phyloP scores from a whole-genome alignment of 2,113 vertebrate species.

The Heterotis niloticus region DNA sequence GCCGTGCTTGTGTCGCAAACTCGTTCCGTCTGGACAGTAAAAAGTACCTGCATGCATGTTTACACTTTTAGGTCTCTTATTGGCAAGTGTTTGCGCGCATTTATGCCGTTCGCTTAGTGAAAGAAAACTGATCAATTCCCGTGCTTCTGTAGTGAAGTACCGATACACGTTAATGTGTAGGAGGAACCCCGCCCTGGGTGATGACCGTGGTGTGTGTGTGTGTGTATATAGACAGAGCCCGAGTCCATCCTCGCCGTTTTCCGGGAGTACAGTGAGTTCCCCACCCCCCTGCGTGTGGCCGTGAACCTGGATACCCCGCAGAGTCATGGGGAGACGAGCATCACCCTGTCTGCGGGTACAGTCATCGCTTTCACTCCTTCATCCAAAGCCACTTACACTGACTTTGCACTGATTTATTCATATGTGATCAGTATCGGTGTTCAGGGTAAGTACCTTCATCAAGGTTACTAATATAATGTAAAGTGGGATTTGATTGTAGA shows the following conservation, averaged over 20 bases:
- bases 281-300: conserved; percentile 47
- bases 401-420: too few relatives aligned
- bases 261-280: conserved; percentile 42
- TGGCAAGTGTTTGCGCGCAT: too few relatives aligned
- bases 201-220: background rate
- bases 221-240: conserved; percentile 3
- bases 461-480: too few relatives aligned
- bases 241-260: conserved; percentile 46
- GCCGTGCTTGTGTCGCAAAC: too few relatives aligned
- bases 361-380: too few relatives aligned
- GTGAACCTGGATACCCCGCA: conserved; percentile 43
- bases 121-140: background rate
- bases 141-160: background rate
- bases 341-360: conserved; percentile 51
- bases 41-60: background rate
- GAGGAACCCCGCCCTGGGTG: background rate
- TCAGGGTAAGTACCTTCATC: too few relatives aligned
- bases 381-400: too few relatives aligned
- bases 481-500: too few relatives aligned
- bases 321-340: conserved; percentile 20
- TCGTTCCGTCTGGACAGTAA: too few relatives aligned
- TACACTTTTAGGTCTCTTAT: background rate
- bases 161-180: background rate
- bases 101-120: background rate
- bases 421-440: too few relatives aligned